These are phyloP conservation scores for Alosa sapidissima DNA, from an alignment of 2,797 vertebrate genomes.

Conservation along the genomic window DNA sequence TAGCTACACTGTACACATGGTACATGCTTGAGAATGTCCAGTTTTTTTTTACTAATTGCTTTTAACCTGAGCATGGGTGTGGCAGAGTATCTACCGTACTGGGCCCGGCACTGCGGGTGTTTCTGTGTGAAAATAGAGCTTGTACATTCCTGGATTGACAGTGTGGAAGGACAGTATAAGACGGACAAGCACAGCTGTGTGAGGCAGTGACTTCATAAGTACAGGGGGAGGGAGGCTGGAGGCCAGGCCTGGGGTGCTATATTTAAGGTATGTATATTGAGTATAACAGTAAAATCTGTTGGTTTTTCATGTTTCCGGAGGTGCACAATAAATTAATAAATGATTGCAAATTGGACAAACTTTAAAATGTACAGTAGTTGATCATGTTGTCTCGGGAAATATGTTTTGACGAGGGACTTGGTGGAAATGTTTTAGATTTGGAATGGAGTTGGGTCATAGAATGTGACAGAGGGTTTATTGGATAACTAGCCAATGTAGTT, in stretches of 20 bases:
- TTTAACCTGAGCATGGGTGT: constrained; percentile 39
- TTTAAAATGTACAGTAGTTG: constrained; percentile 1
- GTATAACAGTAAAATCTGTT: neutral
- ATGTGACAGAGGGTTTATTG: constrained; percentile 23
- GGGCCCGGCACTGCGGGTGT: constrained; percentile 47
- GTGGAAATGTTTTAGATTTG: neutral
- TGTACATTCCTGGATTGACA: constrained; percentile 69
- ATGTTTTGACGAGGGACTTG: neutral
- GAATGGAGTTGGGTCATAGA: neutral
- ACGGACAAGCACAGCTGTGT: constrained; percentile 46
- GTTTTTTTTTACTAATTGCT: constrained; percentile 41
- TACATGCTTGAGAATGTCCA: neutral
- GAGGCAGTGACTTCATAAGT: constrained; percentile 16
- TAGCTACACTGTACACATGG: neutral
- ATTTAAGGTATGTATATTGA: constrained; percentile 19
- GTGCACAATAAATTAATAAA: neutral
- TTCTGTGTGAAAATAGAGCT: constrained; percentile 57
- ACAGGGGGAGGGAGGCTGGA: neutral
- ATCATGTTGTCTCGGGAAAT: neutral
- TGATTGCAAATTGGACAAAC: no score
- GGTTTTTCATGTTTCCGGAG: neutral
- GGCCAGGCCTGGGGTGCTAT: neutral
- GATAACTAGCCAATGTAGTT: constrained; percentile 16
- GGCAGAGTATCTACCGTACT: constrained; percentile 3
- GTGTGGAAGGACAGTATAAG: constrained; percentile 43